Base-by-base conservation (phyloP, 1,140 invertebrate genomes). In the Pantala flavescens region DNA sequence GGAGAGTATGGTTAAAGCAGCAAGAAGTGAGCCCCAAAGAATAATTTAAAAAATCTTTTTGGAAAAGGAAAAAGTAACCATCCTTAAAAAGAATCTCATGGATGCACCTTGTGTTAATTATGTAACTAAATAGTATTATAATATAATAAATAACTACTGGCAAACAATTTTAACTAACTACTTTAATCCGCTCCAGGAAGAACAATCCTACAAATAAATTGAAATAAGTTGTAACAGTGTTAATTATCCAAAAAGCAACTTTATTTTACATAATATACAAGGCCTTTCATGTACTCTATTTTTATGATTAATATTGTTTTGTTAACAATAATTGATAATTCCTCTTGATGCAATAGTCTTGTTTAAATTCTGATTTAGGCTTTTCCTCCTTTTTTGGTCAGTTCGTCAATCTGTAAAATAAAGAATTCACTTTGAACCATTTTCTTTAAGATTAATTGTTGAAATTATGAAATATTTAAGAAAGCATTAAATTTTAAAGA, bases 221-320 rank as follows among this genome's bases (percentile, higher is more conserved):
- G 3, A 63, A 63, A 63, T 19, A 21, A 63, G 12, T 14, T 63
- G 49, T 5, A 63, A 63, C 49, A 63, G 14, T 3, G 12, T 16
- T 16, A 63, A 19, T 7, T 3, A 63, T 3, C 49, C 3, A 63
- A 63, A 63, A 63, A 63, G 49, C 49, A 63, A 7, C 28, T 63
- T 63, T 63, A 63, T 63, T 63, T 63, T 63, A 63, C 49, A 63
- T 63, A 63, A 19, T 63, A 63, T 63, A 63, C 49, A 63, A 21
- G 49, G 12, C 49, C 49, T 63, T 21, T 5, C 49, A 7, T 63
- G 14, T 12, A 14, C n/a, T 7, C 49, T 7, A 21, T 12, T 19
- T 11, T 11, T 49, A 11, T 16, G 10, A 11, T 49, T 49, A 11
- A 63, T 19, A 63, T 14, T 19, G 49, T 21, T 19, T 63, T 19